Evolutionary conservation across 2,888 invertebrate species (phyloP).

Genomic region (Drosophila meridiana): DNA sequence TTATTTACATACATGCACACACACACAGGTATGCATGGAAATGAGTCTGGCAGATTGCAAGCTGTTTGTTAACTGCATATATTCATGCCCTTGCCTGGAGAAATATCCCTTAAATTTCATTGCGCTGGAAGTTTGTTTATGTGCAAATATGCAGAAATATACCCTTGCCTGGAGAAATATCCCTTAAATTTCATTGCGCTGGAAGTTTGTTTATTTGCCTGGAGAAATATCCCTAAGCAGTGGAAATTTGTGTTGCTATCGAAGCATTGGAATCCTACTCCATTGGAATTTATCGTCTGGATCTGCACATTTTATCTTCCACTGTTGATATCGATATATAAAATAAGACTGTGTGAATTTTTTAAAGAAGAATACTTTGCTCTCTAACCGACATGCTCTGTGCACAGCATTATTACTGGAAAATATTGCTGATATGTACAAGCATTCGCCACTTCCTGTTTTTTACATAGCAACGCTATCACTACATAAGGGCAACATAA

Average conservation of each 20-base stretch:
- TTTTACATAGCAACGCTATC: conserved; percentile 23
- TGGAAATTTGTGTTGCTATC: background rate
- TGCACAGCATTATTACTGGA: background rate
- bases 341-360: background rate
- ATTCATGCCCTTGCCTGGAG: background rate
- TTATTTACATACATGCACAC: background rate
- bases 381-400: background rate
- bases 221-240: background rate
- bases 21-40: too few species aligned
- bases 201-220: background rate
- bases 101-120: background rate
- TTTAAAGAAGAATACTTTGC: background rate
- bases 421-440: conserved; percentile 5
- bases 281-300: background rate
- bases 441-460: conserved; percentile 49
- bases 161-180: background rate
- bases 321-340: background rate
- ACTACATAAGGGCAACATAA: conserved; percentile 16
- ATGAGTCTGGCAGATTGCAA: background rate
- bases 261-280: background rate
- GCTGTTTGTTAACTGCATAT: background rate
- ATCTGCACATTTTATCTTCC: background rate
- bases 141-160: background rate
- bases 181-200: too few species aligned
- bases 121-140: background rate